These are phyloP conservation scores for Lepetodrilus schrolli DNA, from an alignment of 2,888 invertebrate genomes.

Conservation along the genomic window DNA sequence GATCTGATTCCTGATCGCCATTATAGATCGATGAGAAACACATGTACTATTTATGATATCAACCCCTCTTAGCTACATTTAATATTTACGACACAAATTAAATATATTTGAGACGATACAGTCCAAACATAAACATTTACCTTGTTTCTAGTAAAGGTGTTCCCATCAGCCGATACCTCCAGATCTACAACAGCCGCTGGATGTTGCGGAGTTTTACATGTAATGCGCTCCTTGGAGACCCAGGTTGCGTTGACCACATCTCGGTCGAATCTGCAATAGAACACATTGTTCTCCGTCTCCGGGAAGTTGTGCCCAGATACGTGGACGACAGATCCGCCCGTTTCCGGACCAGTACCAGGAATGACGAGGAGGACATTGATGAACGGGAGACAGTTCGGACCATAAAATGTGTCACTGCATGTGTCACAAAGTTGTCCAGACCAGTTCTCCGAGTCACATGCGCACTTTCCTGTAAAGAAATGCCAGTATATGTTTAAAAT, in stretches of 20 bases:
- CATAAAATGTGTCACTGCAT: slow-evolving; percentile 25
- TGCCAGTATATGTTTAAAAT: too few species aligned
- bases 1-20: too few species aligned
- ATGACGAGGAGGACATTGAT: slow-evolving; percentile 1
- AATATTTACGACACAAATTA: too few species aligned
- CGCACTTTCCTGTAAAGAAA: background rate
- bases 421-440: background rate
- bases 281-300: slow-evolving; percentile 33
- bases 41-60: too few species aligned
- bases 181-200: slow-evolving; percentile 19
- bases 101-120: too few species aligned
- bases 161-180: slow-evolving; percentile 35
- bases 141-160: slow-evolving; percentile 28
- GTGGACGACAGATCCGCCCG: slow-evolving; percentile 38
- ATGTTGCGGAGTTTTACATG: slow-evolving; percentile 36
- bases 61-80: too few species aligned
- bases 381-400: slow-evolving; percentile 13
- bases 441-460: slow-evolving; percentile 6
- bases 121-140: background rate
- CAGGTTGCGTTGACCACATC: slow-evolving; percentile 39
- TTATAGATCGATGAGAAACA: too few species aligned
- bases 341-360: slow-evolving; percentile 36
- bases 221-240: slow-evolving; percentile 35
- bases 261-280: slow-evolving; percentile 43
- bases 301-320: slow-evolving; percentile 51